Percentiles rank a stretch among this genome's conserved stretches.
Evolutionary conservation across 2,888 invertebrate species (phyloP).

Genomic region (Erebia ligea): DNA sequence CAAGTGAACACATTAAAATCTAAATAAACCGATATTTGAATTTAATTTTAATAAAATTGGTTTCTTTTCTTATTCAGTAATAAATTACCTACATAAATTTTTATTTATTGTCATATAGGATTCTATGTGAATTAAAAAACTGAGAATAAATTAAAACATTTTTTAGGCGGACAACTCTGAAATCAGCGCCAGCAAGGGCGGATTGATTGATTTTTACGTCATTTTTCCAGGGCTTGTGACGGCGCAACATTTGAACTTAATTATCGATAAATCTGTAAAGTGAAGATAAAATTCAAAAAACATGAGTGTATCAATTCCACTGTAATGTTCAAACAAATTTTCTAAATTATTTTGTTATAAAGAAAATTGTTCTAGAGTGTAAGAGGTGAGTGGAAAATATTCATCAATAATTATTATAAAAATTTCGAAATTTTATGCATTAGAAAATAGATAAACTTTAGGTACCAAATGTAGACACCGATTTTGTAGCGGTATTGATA

Average conservation of each 20-base stretch:
- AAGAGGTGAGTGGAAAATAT: slow-evolving; percentile 29
- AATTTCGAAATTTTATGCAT: neutral
- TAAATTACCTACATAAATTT: too few species aligned
- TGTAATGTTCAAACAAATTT: slow-evolving; percentile 18
- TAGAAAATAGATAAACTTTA: neutral
- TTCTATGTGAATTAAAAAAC: too few species aligned
- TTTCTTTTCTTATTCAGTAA: too few species aligned
- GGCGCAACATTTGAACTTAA: slow-evolving; percentile 78
- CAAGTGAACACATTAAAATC: too few species aligned
- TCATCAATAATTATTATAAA: neutral
- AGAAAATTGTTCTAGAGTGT: slow-evolving; percentile 8
- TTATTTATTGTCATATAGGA: too few species aligned
- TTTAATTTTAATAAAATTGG: too few species aligned
- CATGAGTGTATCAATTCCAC: slow-evolving; percentile 30
- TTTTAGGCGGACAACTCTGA: slow-evolving; percentile 35
- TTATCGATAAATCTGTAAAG: slow-evolving; percentile 51
- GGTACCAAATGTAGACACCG: neutral
- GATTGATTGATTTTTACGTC: slow-evolving; percentile 70
- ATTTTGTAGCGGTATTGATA: neutral
- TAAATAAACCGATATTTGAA: too few species aligned
- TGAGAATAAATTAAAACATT: neutral
- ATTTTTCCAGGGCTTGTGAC: slow-evolving; percentile 59
- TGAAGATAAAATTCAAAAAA: slow-evolving; percentile 40
- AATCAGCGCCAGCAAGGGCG: slow-evolving; percentile 2
- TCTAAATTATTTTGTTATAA: slow-evolving; percentile 17